phyloP scores from a whole-genome alignment of 2,888 invertebrate species.

The Eilema depressum region DNA sequence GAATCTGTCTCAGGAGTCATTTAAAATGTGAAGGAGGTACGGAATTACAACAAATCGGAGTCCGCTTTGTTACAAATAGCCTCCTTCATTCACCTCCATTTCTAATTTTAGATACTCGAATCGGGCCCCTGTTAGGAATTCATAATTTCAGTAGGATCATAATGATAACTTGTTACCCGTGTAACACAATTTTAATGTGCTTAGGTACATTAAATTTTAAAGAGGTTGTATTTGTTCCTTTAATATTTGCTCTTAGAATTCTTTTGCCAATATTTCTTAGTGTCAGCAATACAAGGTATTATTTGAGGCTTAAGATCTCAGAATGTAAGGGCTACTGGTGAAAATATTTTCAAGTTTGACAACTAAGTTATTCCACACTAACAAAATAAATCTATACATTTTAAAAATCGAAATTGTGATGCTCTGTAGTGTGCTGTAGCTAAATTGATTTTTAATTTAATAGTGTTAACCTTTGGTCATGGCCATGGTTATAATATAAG shows the following conservation, averaged over 20 bases:
- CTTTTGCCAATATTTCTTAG: background rate
- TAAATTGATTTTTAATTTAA: too few species aligned
- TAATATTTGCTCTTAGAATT: background rate
- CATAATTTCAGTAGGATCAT: background rate
- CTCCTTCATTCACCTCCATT: background rate
- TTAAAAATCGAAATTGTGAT: too few species aligned
- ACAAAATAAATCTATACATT: too few species aligned
- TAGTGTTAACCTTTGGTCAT: too few species aligned
- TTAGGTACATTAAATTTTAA: too few species aligned
- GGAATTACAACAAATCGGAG: background rate
- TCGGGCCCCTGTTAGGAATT: background rate
- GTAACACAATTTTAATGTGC: background rate
- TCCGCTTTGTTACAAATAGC: background rate
- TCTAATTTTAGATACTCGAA: background rate
- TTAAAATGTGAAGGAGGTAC: background rate
- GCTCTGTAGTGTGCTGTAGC: too few species aligned
- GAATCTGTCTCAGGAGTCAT: background rate
- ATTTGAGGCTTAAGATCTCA: too few species aligned
- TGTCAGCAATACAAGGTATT: background rate
- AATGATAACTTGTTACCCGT: background rate
- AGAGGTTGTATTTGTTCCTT: background rate
- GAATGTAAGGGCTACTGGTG: too few species aligned
- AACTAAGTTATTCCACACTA: too few species aligned
- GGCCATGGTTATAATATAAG: too few species aligned
- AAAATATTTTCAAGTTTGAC: too few species aligned